Percentiles rank a stretch among this genome's conserved stretches.
phyloP scores from a whole-genome alignment of 2,113 vertebrate genomes.

The Hassar affinis region DNA sequence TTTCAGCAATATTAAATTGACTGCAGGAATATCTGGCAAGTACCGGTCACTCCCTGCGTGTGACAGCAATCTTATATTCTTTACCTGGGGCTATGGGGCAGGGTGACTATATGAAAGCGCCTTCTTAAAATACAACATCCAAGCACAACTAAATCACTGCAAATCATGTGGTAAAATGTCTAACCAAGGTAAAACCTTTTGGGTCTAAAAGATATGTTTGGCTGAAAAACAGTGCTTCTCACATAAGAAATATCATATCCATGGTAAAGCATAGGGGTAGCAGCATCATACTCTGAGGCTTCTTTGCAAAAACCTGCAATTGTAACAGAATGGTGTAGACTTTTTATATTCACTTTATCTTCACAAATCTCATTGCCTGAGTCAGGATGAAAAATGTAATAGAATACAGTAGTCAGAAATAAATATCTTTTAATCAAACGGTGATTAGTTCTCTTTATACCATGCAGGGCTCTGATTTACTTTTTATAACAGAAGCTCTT shows the following conservation, averaged over 20 bases:
- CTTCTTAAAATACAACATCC: background rate
- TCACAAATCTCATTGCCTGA: background rate
- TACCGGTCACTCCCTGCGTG: background rate
- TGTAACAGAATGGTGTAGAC: background rate
- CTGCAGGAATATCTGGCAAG: background rate
- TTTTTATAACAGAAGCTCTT: background rate
- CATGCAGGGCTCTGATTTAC: no score
- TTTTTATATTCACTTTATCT: background rate
- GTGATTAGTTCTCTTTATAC: no score
- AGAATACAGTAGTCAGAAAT: background rate
- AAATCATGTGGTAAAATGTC: background rate
- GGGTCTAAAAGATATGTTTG: background rate
- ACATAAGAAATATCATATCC: background rate
- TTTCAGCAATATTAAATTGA: background rate
- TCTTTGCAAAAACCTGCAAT: no score
- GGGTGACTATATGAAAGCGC: background rate
- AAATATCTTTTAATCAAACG: no score
- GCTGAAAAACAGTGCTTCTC: background rate
- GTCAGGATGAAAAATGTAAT: background rate
- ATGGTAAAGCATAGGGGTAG: background rate
- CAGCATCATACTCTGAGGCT: background rate
- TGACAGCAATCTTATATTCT: background rate
- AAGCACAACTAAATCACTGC: no score
- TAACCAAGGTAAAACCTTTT: background rate
- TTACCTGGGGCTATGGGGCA: background rate